phyloP scores from a whole-genome alignment of 2,797 vertebrate species.

The Hipposideros larvatus region DNA sequence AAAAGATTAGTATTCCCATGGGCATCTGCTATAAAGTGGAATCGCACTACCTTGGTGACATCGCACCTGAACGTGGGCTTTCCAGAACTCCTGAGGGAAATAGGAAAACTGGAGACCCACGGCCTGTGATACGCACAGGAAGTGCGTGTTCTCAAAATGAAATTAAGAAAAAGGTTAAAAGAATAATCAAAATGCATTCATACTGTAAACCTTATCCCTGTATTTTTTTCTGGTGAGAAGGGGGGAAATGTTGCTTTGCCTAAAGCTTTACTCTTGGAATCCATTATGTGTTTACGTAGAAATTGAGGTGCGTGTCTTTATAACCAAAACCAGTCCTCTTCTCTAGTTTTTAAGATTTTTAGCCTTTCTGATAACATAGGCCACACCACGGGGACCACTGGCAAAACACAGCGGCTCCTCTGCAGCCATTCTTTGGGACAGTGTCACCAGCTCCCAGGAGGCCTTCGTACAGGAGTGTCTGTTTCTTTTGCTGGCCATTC shows the following conservation, averaged over 20 bases:
- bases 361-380: neutral
- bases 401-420: neutral
- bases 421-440: neutral
- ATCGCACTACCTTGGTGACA: neutral
- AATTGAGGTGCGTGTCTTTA: neutral
- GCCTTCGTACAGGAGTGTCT: neutral
- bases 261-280: neutral
- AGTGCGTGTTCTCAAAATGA: neutral
- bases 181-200: neutral
- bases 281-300: neutral
- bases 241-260: neutral
- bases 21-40: neutral
- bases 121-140: neutral
- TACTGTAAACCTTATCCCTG: neutral
- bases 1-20: neutral
- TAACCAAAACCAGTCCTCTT: neutral
- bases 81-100: neutral
- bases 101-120: neutral
- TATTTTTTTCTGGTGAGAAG: neutral
- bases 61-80: neutral
- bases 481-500: no score
- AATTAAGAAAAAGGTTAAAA: neutral
- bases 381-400: neutral
- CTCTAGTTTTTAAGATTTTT: neutral
- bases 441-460: neutral